These are phyloP conservation scores for Scomber japonicus DNA, from an alignment of 2,113 vertebrate genomes.

Conservation along the genomic window DNA sequence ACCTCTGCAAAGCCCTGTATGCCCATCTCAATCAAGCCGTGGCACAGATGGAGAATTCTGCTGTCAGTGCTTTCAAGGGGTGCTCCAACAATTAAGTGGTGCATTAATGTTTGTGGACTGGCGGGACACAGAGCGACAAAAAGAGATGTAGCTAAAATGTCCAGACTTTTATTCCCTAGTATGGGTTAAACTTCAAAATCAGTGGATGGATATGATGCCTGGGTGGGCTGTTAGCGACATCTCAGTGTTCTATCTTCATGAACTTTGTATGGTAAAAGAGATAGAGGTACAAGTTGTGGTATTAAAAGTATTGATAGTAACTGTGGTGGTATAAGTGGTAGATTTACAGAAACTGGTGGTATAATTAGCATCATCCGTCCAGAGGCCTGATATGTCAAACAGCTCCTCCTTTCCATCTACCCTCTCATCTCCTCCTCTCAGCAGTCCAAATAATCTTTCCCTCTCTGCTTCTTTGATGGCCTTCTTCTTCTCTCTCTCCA, in stretches of 20 bases:
- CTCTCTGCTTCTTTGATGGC: constrained; percentile 57
- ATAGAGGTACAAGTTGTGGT: no score
- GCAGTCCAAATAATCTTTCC: constrained; percentile 71
- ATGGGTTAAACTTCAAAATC: not conserved
- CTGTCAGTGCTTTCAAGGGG: constrained; percentile 15
- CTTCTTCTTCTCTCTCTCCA: constrained; percentile 36
- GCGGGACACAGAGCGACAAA: no score
- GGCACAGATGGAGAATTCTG: constrained; percentile 44
- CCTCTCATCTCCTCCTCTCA: constrained; percentile 72
- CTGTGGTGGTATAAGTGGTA: no score
- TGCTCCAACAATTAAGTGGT: not conserved
- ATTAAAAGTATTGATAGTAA: no score
- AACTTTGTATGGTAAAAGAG: not conserved
- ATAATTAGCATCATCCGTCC: constrained; percentile 27
- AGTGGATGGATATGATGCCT: no score
- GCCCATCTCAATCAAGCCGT: constrained; percentile 58
- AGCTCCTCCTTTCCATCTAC: constrained; percentile 65
- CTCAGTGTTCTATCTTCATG: not conserved
- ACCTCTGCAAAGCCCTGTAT: constrained; percentile 66
- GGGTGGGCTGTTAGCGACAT: not conserved
- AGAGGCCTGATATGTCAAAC: constrained; percentile 55
- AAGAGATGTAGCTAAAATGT: not conserved
- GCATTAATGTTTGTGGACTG: no score
- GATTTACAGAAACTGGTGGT: not conserved
- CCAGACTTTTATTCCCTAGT: not conserved